A percentile compares a stretch with the other conserved stretches of the same genome.
Conservation (phyloP, 2,113 vertebrate genomes). For the western clawed frog (Xenopus tropicalis) region UCB_Xtro_10.0 CM004444.2:145943501-145944000, state of each 20-base stretch:
- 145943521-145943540: no score
- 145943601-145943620: not conserved
- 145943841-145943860: not conserved
- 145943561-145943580: not conserved
- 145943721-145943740: not conserved
- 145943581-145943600: not conserved
- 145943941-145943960: conserved; percentile 39
- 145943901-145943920: conserved; percentile 34
- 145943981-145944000: conserved; percentile 28
- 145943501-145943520: no score
- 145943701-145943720: not conserved
- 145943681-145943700: not conserved
- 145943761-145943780: not conserved
- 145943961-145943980: conserved; percentile 22
- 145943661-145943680: not conserved
- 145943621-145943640: not conserved
- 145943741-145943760: no score
- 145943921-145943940: conserved; percentile 40
- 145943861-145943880: conserved; percentile 4
- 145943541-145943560: not conserved
- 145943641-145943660: not conserved
- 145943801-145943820: not conserved
- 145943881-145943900: conserved; percentile 32
- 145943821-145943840: not conserved
- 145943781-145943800: not conserved